Evolutionary conservation across 2,888 invertebrate species (phyloP).

Genomic region (Eristalis tenax): DNA sequence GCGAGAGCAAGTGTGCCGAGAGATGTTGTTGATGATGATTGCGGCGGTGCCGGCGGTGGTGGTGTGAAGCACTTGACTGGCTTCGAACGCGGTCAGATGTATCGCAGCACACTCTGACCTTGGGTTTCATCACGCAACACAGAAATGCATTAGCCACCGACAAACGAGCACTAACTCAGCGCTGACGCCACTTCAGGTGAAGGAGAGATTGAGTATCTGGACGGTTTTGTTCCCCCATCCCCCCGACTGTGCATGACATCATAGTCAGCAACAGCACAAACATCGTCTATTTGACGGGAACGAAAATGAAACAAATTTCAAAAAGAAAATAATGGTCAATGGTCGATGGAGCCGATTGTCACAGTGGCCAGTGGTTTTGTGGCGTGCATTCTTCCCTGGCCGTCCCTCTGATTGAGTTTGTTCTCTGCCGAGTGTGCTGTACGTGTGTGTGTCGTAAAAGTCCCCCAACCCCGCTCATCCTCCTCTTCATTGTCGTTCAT

Average conservation of each 20-base stretch:
- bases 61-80: not conserved
- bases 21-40: too few species aligned
- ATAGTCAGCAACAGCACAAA: not conserved
- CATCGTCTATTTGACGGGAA: slow-evolving; percentile 42
- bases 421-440: slow-evolving; percentile 4
- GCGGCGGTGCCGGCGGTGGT: too few species aligned
- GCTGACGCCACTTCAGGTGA: not conserved
- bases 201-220: not conserved
- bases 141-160: not conserved
- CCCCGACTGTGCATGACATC: not conserved
- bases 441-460: not conserved
- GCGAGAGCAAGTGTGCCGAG: not conserved
- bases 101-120: not conserved
- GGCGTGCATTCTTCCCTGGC: slow-evolving; percentile 14
- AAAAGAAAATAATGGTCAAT: slow-evolving; percentile 45
- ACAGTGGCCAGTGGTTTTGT: slow-evolving; percentile 34
- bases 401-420: not conserved
- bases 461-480: not conserved
- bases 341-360: slow-evolving; percentile 66
- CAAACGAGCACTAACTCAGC: not conserved
- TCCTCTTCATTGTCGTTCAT: not conserved
- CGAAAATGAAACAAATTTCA: not conserved
- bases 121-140: not conserved
- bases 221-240: not conserved
- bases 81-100: not conserved